Percentiles rank a stretch among this genome's conserved stretches.
Evolutionary conservation across 2,797 vertebrate species (phyloP).

Genomic region (Melanotaenia maccullochi): DNA sequence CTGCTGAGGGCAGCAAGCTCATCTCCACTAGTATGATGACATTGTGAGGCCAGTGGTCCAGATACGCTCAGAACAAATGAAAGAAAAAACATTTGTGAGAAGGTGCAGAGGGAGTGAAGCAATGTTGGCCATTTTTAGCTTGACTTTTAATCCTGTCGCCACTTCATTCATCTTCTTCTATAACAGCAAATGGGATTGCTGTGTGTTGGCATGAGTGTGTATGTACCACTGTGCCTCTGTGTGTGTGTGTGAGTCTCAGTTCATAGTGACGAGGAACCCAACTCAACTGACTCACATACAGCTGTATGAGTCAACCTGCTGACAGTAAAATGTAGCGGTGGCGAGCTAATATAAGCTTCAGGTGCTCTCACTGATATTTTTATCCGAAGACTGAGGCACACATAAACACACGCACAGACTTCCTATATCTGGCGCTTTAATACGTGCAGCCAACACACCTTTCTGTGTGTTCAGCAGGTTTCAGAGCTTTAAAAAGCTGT

Average conservation of each 20-base stretch:
- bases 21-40: constrained; percentile 41
- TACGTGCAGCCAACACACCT: background rate
- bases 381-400: constrained; percentile 27
- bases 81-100: constrained; percentile 19
- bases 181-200: constrained; percentile 19
- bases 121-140: constrained; percentile 48
- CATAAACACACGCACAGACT: constrained; percentile 9
- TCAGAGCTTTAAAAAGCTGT: constrained; percentile 18
- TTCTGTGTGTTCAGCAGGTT: constrained; percentile 35
- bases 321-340: constrained; percentile 57
- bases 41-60: constrained; percentile 39
- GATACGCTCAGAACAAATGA: constrained; percentile 42
- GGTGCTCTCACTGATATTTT: constrained; percentile 52
- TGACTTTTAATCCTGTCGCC: constrained; percentile 56
- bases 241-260: constrained; percentile 34
- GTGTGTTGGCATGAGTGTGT: constrained; percentile 20
- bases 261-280: constrained; percentile 53
- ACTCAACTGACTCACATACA: constrained; percentile 66
- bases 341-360: constrained; percentile 41
- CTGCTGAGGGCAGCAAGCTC: constrained; percentile 35
- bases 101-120: constrained; percentile 18
- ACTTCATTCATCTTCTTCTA: constrained; percentile 42
- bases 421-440: background rate
- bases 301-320: constrained; percentile 62
- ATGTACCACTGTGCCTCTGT: constrained; percentile 20